Base-by-base conservation (phyloP, 1,140 invertebrate genomes). In the Drosophila albomicans region DNA sequence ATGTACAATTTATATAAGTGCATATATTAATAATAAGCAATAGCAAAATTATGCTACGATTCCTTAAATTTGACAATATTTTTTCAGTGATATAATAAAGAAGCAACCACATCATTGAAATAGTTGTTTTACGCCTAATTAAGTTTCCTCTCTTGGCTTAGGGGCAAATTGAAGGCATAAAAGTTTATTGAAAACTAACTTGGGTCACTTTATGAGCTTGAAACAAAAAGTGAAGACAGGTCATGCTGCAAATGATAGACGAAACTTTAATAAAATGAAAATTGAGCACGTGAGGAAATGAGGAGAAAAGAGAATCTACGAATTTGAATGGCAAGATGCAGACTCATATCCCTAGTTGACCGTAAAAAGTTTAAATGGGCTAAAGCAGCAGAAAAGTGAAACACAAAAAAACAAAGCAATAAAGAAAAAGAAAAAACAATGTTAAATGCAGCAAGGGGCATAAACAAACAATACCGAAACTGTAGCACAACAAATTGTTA, bases 391-490 rank as follows among this genome's bases (percentile, higher is more conserved):
- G 63, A 10, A 61, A 61, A 61, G 32, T 13, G 41, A 68, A 81
- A 52, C 46, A 63, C 62, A 3, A 57, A 52, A 16, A 16, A 43
- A 58, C 11, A 76, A 11, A 28, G 56, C 10, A 25, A 56, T n/a
- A 57, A 41, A 43, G 32, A 52, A 62, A 32, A 15, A 20, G 48
- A 57, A 61, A 30, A 64, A 41, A 77, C 6, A 11, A 56, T 59
- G 25, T 69, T 52, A 75, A 75, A 59, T 78, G 52, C 64, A 74
- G 54, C 45, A 72, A 59, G 54, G 48, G 48, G 20, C 70, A 67
- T 72, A 75, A 69, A 72, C 63, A 80, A 81, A 77, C 64, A 79
- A 80, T 68, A 52, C 66, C 68, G 56, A 67, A 79, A 79, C 46
- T 61, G 61, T 43, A 81, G 32, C 66, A 75, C 48, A 62, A 61